phyloP scores from a whole-genome alignment of 2,797 vertebrate genomes.

The Gymnoscopelus microlampas region DNA sequence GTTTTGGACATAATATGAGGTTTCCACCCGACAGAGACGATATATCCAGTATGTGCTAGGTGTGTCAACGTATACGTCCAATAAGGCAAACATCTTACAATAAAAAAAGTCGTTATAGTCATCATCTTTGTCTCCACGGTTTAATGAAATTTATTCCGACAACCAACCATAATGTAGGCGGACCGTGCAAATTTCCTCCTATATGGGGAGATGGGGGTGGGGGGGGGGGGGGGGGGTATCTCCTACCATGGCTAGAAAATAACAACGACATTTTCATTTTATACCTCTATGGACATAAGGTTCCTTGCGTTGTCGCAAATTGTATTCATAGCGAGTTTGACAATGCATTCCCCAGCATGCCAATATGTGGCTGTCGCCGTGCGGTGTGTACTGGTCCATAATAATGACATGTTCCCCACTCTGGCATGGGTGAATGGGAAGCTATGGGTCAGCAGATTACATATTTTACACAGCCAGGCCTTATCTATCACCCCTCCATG shows the following conservation, averaged over 20 bases:
- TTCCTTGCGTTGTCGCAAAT: slow-evolving; percentile 60
- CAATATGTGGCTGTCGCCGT: slow-evolving; percentile 47
- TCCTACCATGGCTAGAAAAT: slow-evolving; percentile 58
- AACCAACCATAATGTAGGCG: slow-evolving; percentile 22
- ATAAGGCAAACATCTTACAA: slow-evolving; percentile 53
- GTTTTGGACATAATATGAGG: too few species aligned
- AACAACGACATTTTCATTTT: slow-evolving; percentile 73
- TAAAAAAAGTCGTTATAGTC: slow-evolving; percentile 33
- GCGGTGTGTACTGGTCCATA: slow-evolving; percentile 43
- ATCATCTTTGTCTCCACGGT: slow-evolving; percentile 41
- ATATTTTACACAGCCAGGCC: slow-evolving; percentile 44
- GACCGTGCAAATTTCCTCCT: slow-evolving; percentile 38
- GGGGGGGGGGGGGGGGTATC: slow-evolving; percentile 27
- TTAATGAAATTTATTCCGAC: slow-evolving; percentile 8
- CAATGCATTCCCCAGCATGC: slow-evolving; percentile 55
- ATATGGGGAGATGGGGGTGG: slow-evolving; percentile 5
- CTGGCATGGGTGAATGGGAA: slow-evolving; percentile 44
- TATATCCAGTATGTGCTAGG: background rate
- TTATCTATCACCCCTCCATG: slow-evolving; percentile 50
- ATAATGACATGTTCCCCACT: slow-evolving; percentile 66
- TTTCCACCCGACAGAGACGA: too few species aligned
- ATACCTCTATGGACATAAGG: slow-evolving; percentile 65
- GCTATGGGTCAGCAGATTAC: slow-evolving; percentile 48
- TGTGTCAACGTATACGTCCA: slow-evolving; percentile 11
- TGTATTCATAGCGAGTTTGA: slow-evolving; percentile 71